A percentile compares a stretch with the other conserved stretches of the same genome.
Evolutionary conservation across 37 sponge, comb jelly and placozoan species (phyloP).

Genomic region (Aplysina aerophoba): DNA sequence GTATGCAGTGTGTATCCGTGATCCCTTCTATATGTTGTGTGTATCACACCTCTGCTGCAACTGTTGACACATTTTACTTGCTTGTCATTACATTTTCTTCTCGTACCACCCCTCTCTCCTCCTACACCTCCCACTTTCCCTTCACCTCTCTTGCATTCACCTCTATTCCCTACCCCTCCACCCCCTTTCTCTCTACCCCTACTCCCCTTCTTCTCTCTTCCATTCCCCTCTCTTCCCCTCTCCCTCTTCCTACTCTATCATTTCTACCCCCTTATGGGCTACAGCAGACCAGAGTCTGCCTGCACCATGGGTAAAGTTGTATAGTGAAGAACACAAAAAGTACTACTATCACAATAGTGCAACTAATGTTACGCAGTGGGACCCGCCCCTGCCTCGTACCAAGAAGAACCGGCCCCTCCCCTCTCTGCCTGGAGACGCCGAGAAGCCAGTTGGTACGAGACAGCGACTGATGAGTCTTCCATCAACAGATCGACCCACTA

Average conservation of each 20-base stretch:
- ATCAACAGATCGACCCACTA: too few species aligned
- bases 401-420: not conserved
- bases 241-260: not conserved
- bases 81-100: too few species aligned
- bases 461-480: too few species aligned
- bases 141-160: not conserved
- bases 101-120: too few species aligned
- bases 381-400: constrained; percentile 23
- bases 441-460: not conserved
- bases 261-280: not conserved
- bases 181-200: too few species aligned
- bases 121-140: too few species aligned
- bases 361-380: constrained; percentile 58
- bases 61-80: too few species aligned
- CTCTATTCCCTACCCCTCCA: constrained; percentile 1
- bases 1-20: too few species aligned
- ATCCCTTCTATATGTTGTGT: too few species aligned
- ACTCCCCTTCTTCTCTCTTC: not conserved
- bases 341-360: constrained; percentile 50
- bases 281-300: constrained; percentile 31
- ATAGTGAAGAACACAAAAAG: constrained; percentile 36
- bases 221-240: constrained; percentile 1
- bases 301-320: constrained; percentile 51
- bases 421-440: not conserved
- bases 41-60: too few species aligned